Evolutionary conservation across 1,140 invertebrate genomes (phyloP).

Genomic region (Popillia japonica): DNA sequence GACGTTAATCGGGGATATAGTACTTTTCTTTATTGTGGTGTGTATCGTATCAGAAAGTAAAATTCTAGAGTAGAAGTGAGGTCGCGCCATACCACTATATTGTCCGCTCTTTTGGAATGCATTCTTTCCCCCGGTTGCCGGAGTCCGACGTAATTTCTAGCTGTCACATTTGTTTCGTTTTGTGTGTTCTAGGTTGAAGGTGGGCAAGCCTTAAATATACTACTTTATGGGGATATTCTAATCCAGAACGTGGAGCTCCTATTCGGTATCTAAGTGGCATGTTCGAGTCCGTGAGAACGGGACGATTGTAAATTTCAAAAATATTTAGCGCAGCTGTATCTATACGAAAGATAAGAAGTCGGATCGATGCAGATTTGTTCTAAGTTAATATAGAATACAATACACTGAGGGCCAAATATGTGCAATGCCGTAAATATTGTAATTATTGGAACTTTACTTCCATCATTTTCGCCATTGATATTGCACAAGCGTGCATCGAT

Average conservation of each 20-base stretch:
- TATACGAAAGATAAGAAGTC: too few species aligned
- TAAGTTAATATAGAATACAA: too few species aligned
- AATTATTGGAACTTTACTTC: too few species aligned
- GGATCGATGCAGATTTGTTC: too few species aligned
- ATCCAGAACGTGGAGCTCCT: not conserved
- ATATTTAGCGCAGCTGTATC: too few species aligned
- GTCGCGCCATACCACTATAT: too few species aligned
- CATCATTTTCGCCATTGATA: too few species aligned
- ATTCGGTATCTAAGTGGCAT: not conserved
- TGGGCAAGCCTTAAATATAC: not conserved
- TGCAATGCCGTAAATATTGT: too few species aligned
- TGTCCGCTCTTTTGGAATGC: not conserved
- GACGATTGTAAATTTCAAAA: too few species aligned
- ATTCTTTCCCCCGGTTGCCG: not conserved
- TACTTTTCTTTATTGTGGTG: slow-evolving; percentile 21
- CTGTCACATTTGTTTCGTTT: slow-evolving; percentile 29
- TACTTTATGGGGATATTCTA: slow-evolving; percentile 6
- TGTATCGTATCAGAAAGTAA: not conserved
- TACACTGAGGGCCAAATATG: too few species aligned
- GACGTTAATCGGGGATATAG: slow-evolving; percentile 30
- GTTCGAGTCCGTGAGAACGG: not conserved
- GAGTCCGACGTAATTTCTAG: slow-evolving; percentile 1
- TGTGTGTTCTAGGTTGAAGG: slow-evolving; percentile 20
- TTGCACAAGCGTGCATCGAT: too few species aligned
- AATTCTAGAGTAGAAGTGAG: not conserved